Evolutionary conservation across 2,797 vertebrate species (phyloP).

Genomic region (Xyrichtys novacula): DNA sequence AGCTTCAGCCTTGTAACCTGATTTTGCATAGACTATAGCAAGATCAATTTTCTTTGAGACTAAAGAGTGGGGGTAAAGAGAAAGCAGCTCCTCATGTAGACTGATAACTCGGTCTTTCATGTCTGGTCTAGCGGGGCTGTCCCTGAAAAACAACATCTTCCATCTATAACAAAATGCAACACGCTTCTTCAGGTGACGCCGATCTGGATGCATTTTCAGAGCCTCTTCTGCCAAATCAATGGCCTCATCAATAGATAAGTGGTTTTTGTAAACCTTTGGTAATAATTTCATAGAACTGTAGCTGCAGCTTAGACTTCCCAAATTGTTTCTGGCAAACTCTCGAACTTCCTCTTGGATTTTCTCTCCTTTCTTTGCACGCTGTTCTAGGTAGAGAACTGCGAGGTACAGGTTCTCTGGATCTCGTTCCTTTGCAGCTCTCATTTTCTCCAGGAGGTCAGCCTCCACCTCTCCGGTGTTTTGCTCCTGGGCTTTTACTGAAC

Average conservation of each 20-base stretch:
- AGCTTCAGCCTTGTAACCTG: background rate
- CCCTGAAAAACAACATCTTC: background rate
- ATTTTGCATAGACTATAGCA: conserved; percentile 16
- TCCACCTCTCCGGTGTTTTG: background rate
- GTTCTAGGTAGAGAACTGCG: conserved; percentile 16
- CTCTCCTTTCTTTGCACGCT: conserved; percentile 2
- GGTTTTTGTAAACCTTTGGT: conserved; percentile 22
- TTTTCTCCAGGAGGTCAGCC: conserved; percentile 19
- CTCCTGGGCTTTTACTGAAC: accelerated
- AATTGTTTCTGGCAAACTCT: conserved; percentile 36
- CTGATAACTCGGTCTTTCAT: conserved; percentile 31
- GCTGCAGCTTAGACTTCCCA: conserved; percentile 49
- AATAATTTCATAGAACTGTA: conserved; percentile 55
- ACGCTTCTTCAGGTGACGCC: conserved; percentile 59
- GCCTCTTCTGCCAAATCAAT: conserved; percentile 56
- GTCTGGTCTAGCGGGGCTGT: background rate
- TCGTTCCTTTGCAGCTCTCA: conserved; percentile 43
- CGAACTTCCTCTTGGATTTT: conserved; percentile 12
- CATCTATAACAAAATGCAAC: conserved; percentile 57
- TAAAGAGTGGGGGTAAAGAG: conserved; percentile 54
- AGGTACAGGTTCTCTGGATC: conserved; percentile 69
- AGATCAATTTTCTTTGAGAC: conserved; percentile 28
- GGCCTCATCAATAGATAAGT: conserved; percentile 31
- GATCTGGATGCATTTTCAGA: conserved; percentile 49
- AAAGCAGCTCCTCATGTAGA: conserved; percentile 46